A percentile compares a stretch with the other conserved stretches of the same genome.
These are phyloP conservation scores for Latrodectus elegans DNA, from an alignment of 2,888 invertebrate species.

Conservation along the genomic window DNA sequence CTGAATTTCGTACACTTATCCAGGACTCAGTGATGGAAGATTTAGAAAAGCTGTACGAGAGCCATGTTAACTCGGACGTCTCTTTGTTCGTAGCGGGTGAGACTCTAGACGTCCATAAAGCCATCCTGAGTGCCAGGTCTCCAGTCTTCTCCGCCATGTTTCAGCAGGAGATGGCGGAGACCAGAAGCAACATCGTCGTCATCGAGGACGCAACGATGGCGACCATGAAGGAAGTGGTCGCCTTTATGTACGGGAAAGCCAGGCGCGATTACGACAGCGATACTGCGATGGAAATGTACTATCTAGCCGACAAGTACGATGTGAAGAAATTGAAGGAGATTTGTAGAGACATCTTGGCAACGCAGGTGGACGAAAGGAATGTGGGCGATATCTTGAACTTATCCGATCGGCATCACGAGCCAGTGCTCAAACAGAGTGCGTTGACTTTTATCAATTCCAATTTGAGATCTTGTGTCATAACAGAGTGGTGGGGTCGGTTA, in stretches of 20 bases:
- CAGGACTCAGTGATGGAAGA: too few relatives aligned
- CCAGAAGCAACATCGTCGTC: not conserved
- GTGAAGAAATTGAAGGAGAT: not conserved
- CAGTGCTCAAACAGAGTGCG: not conserved
- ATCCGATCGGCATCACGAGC: not conserved
- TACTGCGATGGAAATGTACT: constrained; percentile 1
- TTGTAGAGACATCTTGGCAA: not conserved
- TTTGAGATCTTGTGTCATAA: not conserved
- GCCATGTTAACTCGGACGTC: not conserved
- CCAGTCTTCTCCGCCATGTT: not conserved
- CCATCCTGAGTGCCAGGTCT: constrained; percentile 5
- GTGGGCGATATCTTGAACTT: not conserved
- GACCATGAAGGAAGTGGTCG: not conserved
- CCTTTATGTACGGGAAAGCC: not conserved
- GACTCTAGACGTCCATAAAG: not conserved
- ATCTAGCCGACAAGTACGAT: not conserved
- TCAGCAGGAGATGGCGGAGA: not conserved
- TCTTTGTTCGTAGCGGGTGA: not conserved
- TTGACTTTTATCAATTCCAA: not conserved
- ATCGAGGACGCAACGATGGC: not conserved
- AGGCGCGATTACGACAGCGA: too few relatives aligned
- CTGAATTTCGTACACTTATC: too few relatives aligned
- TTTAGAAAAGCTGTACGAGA: too few relatives aligned
- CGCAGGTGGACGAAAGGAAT: not conserved
- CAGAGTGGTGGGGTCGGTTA: not conserved